phyloP scores from a whole-genome alignment of 2,888 invertebrate genomes.

The Leucozona laternaria region DNA sequence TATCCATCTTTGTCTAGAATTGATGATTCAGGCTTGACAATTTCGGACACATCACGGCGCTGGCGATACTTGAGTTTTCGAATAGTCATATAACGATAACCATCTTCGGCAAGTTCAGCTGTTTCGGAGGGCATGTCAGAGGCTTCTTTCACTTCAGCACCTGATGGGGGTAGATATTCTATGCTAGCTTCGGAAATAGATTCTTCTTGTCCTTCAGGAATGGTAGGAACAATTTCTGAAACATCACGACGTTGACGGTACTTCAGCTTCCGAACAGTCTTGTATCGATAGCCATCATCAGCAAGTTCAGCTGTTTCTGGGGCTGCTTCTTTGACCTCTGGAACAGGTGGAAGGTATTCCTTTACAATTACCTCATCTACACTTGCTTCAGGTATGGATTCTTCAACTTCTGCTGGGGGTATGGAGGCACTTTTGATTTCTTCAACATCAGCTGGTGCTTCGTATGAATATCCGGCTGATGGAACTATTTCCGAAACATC shows the following conservation, averaged over 20 bases:
- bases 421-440: background rate
- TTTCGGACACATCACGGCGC: slow-evolving; percentile 62
- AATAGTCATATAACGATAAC: slow-evolving; percentile 51
- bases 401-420: slow-evolving; percentile 15
- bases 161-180: slow-evolving; percentile 75
- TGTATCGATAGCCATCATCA: slow-evolving; percentile 67
- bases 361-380: background rate
- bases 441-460: slow-evolving; percentile 7
- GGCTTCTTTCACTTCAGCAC: slow-evolving; percentile 38
- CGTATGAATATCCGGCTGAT: slow-evolving; percentile 8
- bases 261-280: slow-evolving; percentile 57
- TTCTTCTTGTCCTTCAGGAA: background rate
- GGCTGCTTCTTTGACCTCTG: slow-evolving; percentile 30
- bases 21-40: slow-evolving; percentile 47
- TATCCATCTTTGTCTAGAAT: slow-evolving; percentile 52
- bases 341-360: slow-evolving; percentile 43
- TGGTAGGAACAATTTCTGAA: slow-evolving; percentile 34
- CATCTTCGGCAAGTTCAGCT: slow-evolving; percentile 53
- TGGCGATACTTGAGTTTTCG: slow-evolving; percentile 41
- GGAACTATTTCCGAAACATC: slow-evolving; percentile 50
- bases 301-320: slow-evolving; percentile 57
- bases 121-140: slow-evolving; percentile 34
- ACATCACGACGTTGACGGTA: slow-evolving; percentile 51
- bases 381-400: background rate
- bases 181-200: slow-evolving; percentile 4